Evolutionary conservation across 2,113 vertebrate species (phyloP), one percentile per base, ranked within the genome.

Genomic region (Spermophilus dauricus): DNA sequence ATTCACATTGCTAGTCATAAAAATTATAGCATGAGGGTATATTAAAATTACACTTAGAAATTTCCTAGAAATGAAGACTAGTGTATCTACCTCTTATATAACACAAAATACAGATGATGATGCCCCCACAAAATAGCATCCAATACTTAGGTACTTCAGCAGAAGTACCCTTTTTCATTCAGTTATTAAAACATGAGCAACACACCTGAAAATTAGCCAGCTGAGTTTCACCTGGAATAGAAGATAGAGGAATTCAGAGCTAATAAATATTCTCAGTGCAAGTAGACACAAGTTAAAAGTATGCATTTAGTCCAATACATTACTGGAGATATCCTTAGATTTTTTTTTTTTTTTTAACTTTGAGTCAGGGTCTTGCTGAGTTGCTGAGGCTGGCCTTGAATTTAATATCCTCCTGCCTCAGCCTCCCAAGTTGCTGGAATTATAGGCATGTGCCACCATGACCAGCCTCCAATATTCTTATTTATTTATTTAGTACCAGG

Each of bases 21-120:
- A 77, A 80, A 80, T 63, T 20, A 85, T 56, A 61, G 8, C 39
- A 42, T 61, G 30, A 84, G 7, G 34, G 18, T 73, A 11, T n/a
- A 93, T 89, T 88, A 67, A 42, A 77, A 20, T 76, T 78, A 89
- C n/a, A 93, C 34, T 87, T 91, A 95, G 61, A 42, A 65, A 58
- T 85, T 48, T 85, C 6, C 51, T 67, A 28, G 81, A 87, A 95
- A 72, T 28, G 56, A 80, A 85, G 37, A 28, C 72, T 73, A 26
- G 24, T 72, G 24, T 14, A 51, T 72, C 32, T 51, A 78, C 39
- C n/a, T 90, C 53, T 88, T 65, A 42, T 70, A 72, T 82, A 87
- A 86, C 18, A 91, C 26, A 73, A 72, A 95, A 22, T 1, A 37
- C 1, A 85, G 24, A 88, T 53, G 37, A 45, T 13, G 2, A 39